Evolutionary conservation across 2,888 invertebrate genomes (phyloP), one percentile per base, ranked within the genome.

Genomic region (Dorcus parallelipipedus): DNA sequence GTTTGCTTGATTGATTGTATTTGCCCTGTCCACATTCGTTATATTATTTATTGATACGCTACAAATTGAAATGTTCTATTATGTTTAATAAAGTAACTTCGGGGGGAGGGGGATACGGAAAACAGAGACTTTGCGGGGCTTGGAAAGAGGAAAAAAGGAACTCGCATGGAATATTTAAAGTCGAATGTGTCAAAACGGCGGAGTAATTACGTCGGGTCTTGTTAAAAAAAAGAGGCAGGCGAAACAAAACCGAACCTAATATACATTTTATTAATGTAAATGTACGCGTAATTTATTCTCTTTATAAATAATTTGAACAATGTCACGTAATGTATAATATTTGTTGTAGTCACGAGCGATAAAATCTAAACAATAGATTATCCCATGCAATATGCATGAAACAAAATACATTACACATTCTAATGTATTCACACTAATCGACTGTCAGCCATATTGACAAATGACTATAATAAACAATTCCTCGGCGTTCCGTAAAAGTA

Each of bases 361-460:
- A 68, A 66, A 67, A 68, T 67, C 66, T 66, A 67, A 67, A 70
- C 67, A 69, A 69, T 68, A 63, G 67, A 69, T 69, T 70, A 67
- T 66, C 63, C 63, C 63, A 68, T 69, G 61, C 65, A 69, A 67
- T 68, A 69, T 67, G 66, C 67, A 71, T 67, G 67, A 67, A 68
- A 69, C 67, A 68, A 71, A 33, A 70, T 68, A 68, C 67, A 72
- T 72, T 70, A 70, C 61, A 67, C 59, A 70, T 67, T 68, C 66
- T 68, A 70, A 70, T 71, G 64, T 68, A 71, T 71, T 69, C 69
- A 64, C 60, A 65, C 67, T 69, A 69, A 70, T 69, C 70, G 68
- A 69, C 65, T 67, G 70, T 69, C 72, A 69, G 58, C 56, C 59
- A 38, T 42, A 62, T 58, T 72, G 70, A 71, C 69, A 65, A 71